phyloP scores from a whole-genome alignment of 2,888 invertebrate species.

The Mimachlamys varia region DNA sequence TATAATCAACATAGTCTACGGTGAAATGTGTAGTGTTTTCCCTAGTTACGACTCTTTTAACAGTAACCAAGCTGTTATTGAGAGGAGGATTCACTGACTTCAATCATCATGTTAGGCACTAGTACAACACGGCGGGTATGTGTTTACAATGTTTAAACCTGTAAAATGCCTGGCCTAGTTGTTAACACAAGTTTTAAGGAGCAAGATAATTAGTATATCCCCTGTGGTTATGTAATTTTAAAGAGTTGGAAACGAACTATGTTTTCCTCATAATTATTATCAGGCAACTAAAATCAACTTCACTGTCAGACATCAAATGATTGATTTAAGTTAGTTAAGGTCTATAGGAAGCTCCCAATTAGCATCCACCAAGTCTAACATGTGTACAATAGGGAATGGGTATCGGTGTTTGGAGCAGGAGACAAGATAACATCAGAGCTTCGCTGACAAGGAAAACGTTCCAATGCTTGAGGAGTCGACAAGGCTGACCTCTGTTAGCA shows the following conservation, averaged over 20 bases:
- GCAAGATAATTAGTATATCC: neutral
- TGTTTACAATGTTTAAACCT: neutral
- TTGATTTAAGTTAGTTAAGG: neutral
- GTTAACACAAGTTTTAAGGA: neutral
- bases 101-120: neutral
- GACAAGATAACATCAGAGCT: slow-evolving; percentile 20
- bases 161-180: neutral
- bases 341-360: neutral
- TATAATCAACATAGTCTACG: too few relatives aligned
- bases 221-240: neutral
- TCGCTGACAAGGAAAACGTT: slow-evolving; percentile 25
- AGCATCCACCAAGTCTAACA: neutral
- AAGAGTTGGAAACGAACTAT: neutral
- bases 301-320: neutral
- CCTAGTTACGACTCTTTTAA: too few relatives aligned
- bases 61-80: too few relatives aligned
- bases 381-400: neutral
- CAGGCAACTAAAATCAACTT: neutral
- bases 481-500: slow-evolving; percentile 1
- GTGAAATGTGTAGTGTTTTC: too few relatives aligned
- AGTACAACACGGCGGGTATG: neutral
- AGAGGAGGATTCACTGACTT: too few relatives aligned
- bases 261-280: neutral
- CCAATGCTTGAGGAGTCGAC: slow-evolving; percentile 23
- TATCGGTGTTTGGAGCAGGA: neutral